These are phyloP conservation scores for Cosmorhoe ocellata DNA, from an alignment of 2,888 invertebrate genomes.

Conservation along the genomic window DNA sequence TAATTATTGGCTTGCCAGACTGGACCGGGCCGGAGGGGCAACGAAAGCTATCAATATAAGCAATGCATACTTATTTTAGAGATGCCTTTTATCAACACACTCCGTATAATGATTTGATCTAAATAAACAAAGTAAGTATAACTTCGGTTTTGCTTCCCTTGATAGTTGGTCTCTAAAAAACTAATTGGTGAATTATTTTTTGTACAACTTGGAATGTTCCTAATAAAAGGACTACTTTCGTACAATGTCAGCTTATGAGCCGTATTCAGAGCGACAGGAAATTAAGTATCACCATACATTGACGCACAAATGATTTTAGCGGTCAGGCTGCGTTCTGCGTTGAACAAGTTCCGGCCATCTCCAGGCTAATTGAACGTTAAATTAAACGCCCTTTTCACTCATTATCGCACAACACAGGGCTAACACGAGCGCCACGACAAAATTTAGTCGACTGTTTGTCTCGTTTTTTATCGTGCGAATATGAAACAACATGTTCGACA, in stretches of 20 bases:
- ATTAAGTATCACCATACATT: conserved; percentile 17
- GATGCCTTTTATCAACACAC: conserved; percentile 6
- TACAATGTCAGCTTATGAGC: too few relatives aligned
- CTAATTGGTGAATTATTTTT: too few relatives aligned
- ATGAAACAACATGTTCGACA: too few relatives aligned
- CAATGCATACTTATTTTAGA: conserved; percentile 12
- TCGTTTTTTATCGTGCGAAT: too few relatives aligned
- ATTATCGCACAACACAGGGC: conserved; percentile 67
- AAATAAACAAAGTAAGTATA: too few relatives aligned
- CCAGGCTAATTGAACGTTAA: conserved; percentile 68
- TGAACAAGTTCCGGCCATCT: conserved; percentile 59
- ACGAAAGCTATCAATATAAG: conserved; percentile 20
- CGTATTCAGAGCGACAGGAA: conserved; percentile 5
- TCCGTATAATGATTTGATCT: too few relatives aligned
- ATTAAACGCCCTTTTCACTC: conserved; percentile 73
- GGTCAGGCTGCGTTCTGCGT: conserved; percentile 43
- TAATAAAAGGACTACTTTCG: too few relatives aligned
- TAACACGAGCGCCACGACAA: too few relatives aligned
- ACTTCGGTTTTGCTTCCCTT: too few relatives aligned
- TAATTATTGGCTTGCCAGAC: conserved; percentile 60
- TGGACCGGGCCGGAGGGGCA: conserved; percentile 21
- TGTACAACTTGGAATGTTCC: too few relatives aligned
- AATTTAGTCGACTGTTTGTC: too few relatives aligned
- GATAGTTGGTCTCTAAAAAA: too few relatives aligned
- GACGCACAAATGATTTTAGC: conserved; percentile 27